Conservation (phyloP, 2,888 invertebrate species). For the Notodonta dromedarius region DNA sequence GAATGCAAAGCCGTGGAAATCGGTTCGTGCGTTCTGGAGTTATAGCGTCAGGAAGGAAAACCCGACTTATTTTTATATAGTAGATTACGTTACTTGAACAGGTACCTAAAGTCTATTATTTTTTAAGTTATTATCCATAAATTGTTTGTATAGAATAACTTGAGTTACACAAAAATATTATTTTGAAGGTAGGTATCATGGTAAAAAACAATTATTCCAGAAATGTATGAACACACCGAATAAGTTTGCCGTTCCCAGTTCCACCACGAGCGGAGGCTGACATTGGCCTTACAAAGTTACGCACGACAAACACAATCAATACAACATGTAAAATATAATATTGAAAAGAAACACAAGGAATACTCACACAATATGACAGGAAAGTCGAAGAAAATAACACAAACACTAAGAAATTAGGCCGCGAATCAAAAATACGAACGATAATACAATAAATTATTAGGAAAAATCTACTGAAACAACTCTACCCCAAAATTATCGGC, state of each 20-base stretch:
- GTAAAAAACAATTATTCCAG: too few species aligned
- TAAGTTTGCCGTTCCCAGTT: background rate
- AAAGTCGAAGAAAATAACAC: conserved; percentile 52
- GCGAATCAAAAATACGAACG: conserved; percentile 36
- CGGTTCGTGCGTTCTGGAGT: too few species aligned
- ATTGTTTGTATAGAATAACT: too few species aligned
- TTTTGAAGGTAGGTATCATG: too few species aligned
- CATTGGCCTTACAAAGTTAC: conserved; percentile 81
- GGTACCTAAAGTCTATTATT: too few species aligned
- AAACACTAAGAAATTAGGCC: conserved; percentile 48
- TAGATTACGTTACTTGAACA: too few species aligned
- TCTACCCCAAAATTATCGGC: conserved; percentile 46
- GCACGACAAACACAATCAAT: conserved; percentile 68
- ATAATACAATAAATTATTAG: conserved; percentile 51
- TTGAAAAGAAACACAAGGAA: conserved; percentile 39
- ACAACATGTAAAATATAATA: conserved; percentile 50
- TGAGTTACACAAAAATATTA: too few species aligned
- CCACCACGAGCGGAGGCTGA: conserved; percentile 55
- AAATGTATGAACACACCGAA: background rate
- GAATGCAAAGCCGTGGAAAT: too few species aligned
- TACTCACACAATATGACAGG: conserved; percentile 63
- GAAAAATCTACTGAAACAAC: conserved; percentile 53
- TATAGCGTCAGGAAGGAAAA: too few species aligned
- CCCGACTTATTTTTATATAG: too few species aligned
- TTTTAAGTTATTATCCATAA: too few species aligned